Percentiles rank a stretch among this genome's conserved stretches.
Evolutionary conservation across 2,888 invertebrate species (phyloP).

Genomic region (Athripsodes cinereus): DNA sequence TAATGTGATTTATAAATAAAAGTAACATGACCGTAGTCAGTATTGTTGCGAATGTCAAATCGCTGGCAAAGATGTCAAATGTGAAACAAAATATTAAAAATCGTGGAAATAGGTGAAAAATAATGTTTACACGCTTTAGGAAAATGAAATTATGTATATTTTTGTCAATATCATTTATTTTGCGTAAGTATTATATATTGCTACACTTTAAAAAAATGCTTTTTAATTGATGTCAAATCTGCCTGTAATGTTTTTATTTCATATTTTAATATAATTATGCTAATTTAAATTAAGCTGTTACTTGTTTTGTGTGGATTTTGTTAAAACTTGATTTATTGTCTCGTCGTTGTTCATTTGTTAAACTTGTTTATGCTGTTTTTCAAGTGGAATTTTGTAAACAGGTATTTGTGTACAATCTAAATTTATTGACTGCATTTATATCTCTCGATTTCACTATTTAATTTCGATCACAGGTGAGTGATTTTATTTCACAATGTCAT

Average conservation of each 20-base stretch:
- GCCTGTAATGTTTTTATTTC: constrained; percentile 10
- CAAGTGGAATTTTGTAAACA: too few relatives aligned
- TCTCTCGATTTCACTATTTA: too few relatives aligned
- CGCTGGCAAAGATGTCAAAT: constrained; percentile 19
- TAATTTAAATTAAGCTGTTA: too few relatives aligned
- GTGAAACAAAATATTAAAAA: constrained; percentile 13
- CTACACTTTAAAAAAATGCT: constrained; percentile 5
- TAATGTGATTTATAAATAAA: background rate
- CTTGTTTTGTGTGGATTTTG: too few relatives aligned
- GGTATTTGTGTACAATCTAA: too few relatives aligned
- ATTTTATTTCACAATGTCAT: too few relatives aligned
- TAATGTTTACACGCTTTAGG: constrained; percentile 29
- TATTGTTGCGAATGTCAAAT: constrained; percentile 19
- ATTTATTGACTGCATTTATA: too few relatives aligned
- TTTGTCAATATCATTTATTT: constrained; percentile 32
- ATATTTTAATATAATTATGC: too few relatives aligned
- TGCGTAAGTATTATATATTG: constrained; percentile 31
- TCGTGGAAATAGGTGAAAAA: constrained; percentile 16
- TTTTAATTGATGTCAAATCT: background rate
- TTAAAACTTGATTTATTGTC: too few relatives aligned
- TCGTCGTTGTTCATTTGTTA: too few relatives aligned
- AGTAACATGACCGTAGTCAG: background rate
- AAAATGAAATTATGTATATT: constrained; percentile 37
- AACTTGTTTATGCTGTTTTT: too few relatives aligned
- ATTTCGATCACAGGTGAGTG: too few relatives aligned